Evolutionary conservation across 1,140 invertebrate species (phyloP).

Genomic region (Leguminivora glycinivorella): DNA sequence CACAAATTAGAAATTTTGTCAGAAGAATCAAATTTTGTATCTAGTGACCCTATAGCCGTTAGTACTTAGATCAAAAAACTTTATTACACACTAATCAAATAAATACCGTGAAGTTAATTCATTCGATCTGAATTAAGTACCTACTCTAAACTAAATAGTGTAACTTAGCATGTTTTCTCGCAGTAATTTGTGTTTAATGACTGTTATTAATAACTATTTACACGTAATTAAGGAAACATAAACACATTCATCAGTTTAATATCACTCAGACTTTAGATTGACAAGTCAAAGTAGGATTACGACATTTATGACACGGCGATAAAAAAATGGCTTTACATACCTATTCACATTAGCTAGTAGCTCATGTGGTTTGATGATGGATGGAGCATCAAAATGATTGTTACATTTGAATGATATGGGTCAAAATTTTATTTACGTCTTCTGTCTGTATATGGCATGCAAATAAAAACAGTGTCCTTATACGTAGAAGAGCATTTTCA

Average conservation of each 20-base stretch:
- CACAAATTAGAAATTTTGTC: no score
- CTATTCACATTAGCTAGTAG: neutral
- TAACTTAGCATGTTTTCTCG: neutral
- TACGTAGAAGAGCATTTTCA: no score
- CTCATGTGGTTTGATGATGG: neutral
- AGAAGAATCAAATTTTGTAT: no score
- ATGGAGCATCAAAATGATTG: neutral
- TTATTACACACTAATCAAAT: neutral
- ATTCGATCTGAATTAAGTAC: neutral
- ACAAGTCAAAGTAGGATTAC: neutral
- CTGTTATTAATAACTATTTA: neutral
- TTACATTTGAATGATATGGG: conserved; percentile 1
- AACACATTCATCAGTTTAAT: neutral
- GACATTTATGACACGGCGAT: neutral
- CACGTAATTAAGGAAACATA: conserved; percentile 6
- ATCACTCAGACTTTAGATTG: conserved; percentile 11
- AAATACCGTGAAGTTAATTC: neutral
- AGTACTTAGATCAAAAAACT: neutral
- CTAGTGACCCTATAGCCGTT: no score
- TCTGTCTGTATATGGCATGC: no score
- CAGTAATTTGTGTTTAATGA: conserved; percentile 4
- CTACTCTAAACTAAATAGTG: neutral
- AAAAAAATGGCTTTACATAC: conserved; percentile 11
- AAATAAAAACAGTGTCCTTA: no score
- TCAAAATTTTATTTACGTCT: neutral